Percentiles rank a stretch among this genome's conserved stretches.
phyloP scores from a whole-genome alignment of 2,797 vertebrate species.

The Sternotherus odoratus region DNA sequence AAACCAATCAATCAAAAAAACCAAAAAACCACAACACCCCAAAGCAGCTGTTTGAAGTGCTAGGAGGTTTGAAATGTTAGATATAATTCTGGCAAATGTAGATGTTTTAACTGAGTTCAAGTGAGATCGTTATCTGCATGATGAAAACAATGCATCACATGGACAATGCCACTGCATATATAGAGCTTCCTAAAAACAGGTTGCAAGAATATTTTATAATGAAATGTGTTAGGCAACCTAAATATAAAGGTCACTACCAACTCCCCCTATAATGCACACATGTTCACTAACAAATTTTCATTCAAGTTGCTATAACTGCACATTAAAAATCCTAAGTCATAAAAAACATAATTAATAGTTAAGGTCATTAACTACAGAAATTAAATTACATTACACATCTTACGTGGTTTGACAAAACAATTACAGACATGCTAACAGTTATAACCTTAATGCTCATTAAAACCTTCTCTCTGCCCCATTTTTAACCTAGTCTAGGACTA shows the following conservation, averaged over 20 bases:
- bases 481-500: neutral
- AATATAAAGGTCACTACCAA: neutral
- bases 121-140: neutral
- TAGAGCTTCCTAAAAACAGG: neutral
- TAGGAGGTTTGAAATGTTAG: neutral
- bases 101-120: neutral
- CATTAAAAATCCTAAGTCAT: neutral
- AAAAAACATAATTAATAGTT: neutral
- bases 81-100: neutral
- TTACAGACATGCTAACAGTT: neutral
- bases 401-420: neutral
- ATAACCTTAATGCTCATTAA: neutral
- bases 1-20: neutral
- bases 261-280: neutral
- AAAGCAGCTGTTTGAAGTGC: neutral
- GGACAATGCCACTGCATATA: neutral
- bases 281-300: neutral
- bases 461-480: neutral
- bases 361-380: neutral
- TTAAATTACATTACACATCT: neutral
- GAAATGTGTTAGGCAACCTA: neutral
- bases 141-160: neutral
- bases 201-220: neutral
- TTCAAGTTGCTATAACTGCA: neutral
- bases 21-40: no score